Percentiles rank a stretch among this genome's conserved stretches.
phyloP scores from a whole-genome alignment of 2,113 vertebrate genomes.

The Pomatostomus ruficeps region DNA sequence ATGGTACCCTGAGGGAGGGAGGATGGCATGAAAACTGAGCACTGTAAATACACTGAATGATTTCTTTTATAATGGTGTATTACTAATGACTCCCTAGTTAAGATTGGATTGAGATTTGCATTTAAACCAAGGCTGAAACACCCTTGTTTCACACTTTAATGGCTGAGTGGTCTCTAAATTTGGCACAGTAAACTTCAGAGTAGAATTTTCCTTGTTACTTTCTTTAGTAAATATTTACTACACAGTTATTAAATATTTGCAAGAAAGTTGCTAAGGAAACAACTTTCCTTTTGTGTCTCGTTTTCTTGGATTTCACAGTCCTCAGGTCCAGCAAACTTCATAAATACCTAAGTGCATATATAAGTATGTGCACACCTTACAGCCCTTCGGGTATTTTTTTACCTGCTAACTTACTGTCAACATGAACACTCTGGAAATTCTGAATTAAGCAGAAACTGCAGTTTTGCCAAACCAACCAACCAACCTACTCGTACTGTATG shows the following conservation, averaged over 20 bases:
- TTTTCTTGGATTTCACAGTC: not conserved
- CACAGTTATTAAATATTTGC: not conserved
- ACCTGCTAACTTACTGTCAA: not conserved
- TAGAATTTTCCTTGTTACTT: not conserved
- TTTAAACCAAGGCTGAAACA: conserved; percentile 42
- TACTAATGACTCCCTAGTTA: conserved; percentile 1
- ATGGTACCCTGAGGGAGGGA: not conserved
- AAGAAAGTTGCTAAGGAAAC: not conserved
- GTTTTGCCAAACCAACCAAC: not conserved
- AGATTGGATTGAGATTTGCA: not conserved
- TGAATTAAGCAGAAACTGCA: not conserved
- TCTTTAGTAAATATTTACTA: conserved; percentile 24
- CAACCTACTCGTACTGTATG: not conserved
- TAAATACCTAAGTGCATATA: rapidly evolving
- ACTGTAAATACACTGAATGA: not conserved
- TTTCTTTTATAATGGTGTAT: not conserved
- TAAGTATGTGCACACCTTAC: not conserved
- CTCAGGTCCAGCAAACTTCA: not conserved
- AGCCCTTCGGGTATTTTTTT: not conserved
- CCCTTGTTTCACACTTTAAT: conserved; percentile 22
- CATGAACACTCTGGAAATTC: not conserved
- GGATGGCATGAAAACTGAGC: not conserved
- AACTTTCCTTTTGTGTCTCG: not conserved
- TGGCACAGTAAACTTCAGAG: conserved; percentile 5
- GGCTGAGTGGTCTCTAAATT: conserved; percentile 5